Percentiles rank a stretch among this genome's conserved stretches.
Evolutionary conservation across 2,888 invertebrate genomes (phyloP).

Genomic region (Saturnia pavonia): DNA sequence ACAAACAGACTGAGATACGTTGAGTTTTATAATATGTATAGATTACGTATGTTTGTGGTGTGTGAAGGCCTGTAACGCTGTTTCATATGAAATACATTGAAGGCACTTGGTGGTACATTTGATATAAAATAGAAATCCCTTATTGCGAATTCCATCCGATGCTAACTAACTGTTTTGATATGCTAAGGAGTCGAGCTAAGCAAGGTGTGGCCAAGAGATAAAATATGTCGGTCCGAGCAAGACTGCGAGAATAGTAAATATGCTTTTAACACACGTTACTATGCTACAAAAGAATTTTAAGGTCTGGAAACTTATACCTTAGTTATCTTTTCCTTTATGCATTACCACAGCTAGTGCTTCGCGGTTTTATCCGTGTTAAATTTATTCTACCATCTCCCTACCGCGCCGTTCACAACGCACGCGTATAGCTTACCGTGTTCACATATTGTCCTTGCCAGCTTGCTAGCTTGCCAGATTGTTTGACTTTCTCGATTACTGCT

Average conservation of each 20-base stretch:
- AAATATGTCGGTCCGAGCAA: background rate
- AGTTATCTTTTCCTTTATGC: background rate
- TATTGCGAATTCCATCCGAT: constrained; percentile 7
- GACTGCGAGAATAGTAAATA: background rate
- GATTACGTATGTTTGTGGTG: background rate
- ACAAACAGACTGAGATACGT: too few species aligned
- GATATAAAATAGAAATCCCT: constrained; percentile 4
- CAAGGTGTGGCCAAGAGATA: background rate
- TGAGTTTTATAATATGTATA: too few species aligned
- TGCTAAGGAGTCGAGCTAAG: background rate
- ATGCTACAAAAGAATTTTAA: background rate
- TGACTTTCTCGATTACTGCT: too few species aligned
- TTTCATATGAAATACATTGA: constrained; percentile 1
- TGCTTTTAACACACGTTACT: background rate
- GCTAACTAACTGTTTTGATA: constrained; percentile 3
- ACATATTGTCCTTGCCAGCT: too few species aligned
- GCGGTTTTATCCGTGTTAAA: too few species aligned
- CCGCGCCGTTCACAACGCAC: too few species aligned
- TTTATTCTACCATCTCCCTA: too few species aligned
- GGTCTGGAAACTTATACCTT: background rate
- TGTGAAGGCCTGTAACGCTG: background rate
- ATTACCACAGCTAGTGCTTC: too few species aligned
- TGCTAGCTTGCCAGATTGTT: too few species aligned
- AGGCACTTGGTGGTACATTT: constrained; percentile 1
- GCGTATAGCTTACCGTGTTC: too few species aligned